phyloP scores from a whole-genome alignment of 2,797 vertebrate genomes.

The Hipposideros larvatus region DNA sequence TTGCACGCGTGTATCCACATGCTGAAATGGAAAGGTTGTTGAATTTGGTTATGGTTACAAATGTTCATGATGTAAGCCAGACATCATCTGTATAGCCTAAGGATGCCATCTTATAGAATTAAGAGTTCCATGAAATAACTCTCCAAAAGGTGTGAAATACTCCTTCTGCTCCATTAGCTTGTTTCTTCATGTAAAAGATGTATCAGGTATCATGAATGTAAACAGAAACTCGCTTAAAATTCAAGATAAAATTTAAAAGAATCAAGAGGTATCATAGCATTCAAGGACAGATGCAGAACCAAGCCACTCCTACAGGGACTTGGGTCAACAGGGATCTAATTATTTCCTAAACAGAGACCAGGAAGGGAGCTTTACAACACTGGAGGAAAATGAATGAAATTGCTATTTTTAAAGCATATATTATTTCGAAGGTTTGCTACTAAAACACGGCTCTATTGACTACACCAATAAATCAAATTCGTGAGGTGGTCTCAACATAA shows the following conservation, averaged over 20 bases:
- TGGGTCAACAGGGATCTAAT: conserved; percentile 75
- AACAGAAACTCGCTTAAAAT: conserved; percentile 19
- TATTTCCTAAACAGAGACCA: conserved; percentile 80
- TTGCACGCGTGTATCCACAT: not conserved
- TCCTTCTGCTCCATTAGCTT: not conserved
- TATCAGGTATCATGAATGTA: not conserved
- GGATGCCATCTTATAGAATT: not conserved
- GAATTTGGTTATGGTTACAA: not conserved
- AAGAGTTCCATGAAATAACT: not conserved
- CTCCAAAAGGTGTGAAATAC: not conserved
- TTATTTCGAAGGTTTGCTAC: conserved; percentile 47
- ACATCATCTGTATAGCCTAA: not conserved
- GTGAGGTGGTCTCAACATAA: not conserved
- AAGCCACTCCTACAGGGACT: not conserved
- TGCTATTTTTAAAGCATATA: conserved; percentile 65
- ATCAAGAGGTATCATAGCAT: not conserved
- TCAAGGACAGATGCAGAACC: not conserved
- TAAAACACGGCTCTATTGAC: conserved; percentile 61
- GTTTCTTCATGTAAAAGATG: not conserved
- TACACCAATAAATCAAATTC: conserved; percentile 63
- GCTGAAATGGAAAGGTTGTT: not conserved
- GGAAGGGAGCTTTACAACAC: conserved; percentile 71
- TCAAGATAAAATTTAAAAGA: conserved; percentile 28
- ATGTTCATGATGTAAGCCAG: not conserved
- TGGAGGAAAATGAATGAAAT: conserved; percentile 72